Conservation (phyloP, 2,113 vertebrate genomes). For the Pheucticus melanocephalus region DNA sequence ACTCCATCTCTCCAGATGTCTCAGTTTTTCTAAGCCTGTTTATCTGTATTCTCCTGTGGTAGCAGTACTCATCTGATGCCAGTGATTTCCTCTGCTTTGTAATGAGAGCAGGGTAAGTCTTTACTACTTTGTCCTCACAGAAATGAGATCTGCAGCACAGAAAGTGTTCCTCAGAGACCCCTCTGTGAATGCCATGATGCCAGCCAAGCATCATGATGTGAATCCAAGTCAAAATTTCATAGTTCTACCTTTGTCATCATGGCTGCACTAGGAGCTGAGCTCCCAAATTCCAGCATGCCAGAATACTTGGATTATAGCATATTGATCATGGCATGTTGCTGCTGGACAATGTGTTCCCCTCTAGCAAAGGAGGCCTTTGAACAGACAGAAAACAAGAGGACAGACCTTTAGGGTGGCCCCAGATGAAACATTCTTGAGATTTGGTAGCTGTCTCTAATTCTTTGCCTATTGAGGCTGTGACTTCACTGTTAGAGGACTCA, state of each 20-base stretch:
- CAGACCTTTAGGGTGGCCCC: not conserved
- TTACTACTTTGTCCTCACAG: not conserved
- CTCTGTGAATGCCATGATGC: not conserved
- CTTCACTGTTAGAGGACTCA: not conserved
- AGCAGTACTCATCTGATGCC: not conserved
- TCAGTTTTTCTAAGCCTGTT: slow-evolving; percentile 9
- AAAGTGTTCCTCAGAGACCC: not conserved
- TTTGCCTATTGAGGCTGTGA: not conserved
- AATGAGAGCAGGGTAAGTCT: not conserved
- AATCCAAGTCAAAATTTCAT: not conserved
- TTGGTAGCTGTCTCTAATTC: not conserved
- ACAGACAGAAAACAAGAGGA: not conserved
- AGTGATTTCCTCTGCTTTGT: not conserved
- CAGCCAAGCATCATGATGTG: not conserved
- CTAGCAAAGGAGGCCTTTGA: not conserved
- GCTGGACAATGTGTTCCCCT: not conserved
- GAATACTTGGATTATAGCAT: not conserved
- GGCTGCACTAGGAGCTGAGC: not conserved
- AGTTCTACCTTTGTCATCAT: not conserved
- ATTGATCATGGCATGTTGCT: not conserved
- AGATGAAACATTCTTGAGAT: not conserved
- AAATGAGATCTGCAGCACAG: not conserved
- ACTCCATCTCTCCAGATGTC: not conserved
- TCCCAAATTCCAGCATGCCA: not conserved
- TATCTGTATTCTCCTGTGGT: not conserved